These are phyloP conservation scores for Scaptomyza pallida DNA, from an alignment of 1,140 invertebrate species.

Conservation along the genomic window DNA sequence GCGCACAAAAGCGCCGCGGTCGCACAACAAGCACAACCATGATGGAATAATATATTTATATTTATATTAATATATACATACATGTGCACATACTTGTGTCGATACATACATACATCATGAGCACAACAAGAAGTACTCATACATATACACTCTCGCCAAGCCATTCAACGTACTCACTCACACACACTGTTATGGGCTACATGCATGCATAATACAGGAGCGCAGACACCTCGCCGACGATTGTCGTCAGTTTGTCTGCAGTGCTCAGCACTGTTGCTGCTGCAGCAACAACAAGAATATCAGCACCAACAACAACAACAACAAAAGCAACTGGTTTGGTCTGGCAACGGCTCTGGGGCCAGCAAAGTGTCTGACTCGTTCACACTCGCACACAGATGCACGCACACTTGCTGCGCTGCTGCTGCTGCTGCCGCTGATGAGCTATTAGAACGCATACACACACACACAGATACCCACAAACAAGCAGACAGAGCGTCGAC, in stretches of 20 bases:
- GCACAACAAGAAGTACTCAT: constrained; percentile 21
- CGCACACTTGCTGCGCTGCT: constrained; percentile 45
- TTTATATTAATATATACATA: constrained; percentile 26
- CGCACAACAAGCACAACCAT: constrained; percentile 42
- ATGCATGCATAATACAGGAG: constrained; percentile 38
- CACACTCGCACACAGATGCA: constrained; percentile 40
- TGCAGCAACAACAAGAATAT: constrained; percentile 34
- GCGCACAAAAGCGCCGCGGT: constrained; percentile 63
- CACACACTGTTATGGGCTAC: constrained; percentile 1
- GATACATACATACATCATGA: constrained; percentile 11
- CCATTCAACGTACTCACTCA: constrained; percentile 18
- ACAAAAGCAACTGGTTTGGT: constrained; percentile 41
- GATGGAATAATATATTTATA: constrained; percentile 29
- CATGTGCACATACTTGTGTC: constrained; percentile 4
- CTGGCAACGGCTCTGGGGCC: constrained; percentile 39
- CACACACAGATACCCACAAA: constrained; percentile 8
- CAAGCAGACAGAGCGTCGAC: constrained; percentile 43
- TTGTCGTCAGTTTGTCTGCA: constrained; percentile 80
- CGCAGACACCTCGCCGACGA: constrained; percentile 77
- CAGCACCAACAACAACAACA: constrained; percentile 23
- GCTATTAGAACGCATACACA: constrained; percentile 47
- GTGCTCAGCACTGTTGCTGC: constrained; percentile 62
- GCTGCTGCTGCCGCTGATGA: constrained; percentile 34
- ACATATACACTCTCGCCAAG: not conserved
- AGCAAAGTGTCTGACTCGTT: constrained; percentile 58